A percentile compares a stretch with the other conserved stretches of the same genome.
These are phyloP conservation scores for Erebia aethiops DNA, from an alignment of 2,888 invertebrate species.

Conservation along the genomic window DNA sequence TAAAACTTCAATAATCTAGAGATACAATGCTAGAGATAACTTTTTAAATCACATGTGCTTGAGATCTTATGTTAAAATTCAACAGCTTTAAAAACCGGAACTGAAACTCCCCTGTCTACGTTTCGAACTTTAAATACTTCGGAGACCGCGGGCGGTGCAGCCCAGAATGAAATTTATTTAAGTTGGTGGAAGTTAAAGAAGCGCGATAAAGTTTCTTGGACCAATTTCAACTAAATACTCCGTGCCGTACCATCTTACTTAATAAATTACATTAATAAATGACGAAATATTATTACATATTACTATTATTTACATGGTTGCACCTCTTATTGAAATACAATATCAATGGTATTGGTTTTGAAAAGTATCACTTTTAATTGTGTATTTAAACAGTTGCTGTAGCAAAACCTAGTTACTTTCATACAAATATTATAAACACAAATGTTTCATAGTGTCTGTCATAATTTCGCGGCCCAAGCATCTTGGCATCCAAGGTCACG, in stretches of 20 bases:
- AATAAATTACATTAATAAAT: conserved; percentile 32
- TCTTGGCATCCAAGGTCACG: no score
- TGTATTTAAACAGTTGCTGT: no score
- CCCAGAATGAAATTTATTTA: conserved; percentile 40
- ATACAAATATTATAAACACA: no score
- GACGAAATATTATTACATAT: conserved; percentile 9
- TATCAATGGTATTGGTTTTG: not conserved
- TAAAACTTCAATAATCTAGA: not conserved
- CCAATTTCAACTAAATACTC: conserved; percentile 38
- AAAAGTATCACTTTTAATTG: no score
- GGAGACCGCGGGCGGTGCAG: conserved; percentile 31
- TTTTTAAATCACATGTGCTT: not conserved
- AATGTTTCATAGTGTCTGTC: no score
- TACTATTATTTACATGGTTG: conserved; percentile 11
- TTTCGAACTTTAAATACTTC: conserved; percentile 31
- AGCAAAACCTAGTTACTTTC: no score
- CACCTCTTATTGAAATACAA: not conserved
- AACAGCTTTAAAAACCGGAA: conserved; percentile 17
- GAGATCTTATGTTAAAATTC: not conserved
- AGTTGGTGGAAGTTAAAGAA: conserved; percentile 37
- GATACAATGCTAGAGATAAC: not conserved
- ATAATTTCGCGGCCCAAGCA: no score
- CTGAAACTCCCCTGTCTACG: conserved; percentile 21
- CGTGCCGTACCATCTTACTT: conserved; percentile 27
- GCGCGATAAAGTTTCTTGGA: conserved; percentile 40